Evolutionary conservation across 2,113 vertebrate species (phyloP).

Genomic region (Xenopus tropicalis): UCB_Xtro_10.0 CM004446.2:137177501-137178000

Average conservation of each 20-base stretch:
- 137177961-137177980: not conserved
- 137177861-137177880: slow-evolving; percentile 1
- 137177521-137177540: too few species aligned
- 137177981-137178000: not conserved
- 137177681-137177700: not conserved
- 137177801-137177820: slow-evolving; percentile 13
- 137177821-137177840: slow-evolving; percentile 10
- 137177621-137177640: too few species aligned
- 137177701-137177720: not conserved
- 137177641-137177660: too few species aligned
- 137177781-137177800: slow-evolving; percentile 5
- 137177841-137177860: slow-evolving; percentile 3
- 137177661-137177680: too few species aligned
- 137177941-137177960: not conserved
- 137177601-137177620: too few species aligned
- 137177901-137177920: slow-evolving; percentile 2
- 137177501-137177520: too few species aligned
- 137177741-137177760: slow-evolving; percentile 4
- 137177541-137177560: too few species aligned
- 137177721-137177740: slow-evolving; percentile 7
- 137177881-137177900: slow-evolving; percentile 8
- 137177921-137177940: slow-evolving; percentile 5
- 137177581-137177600: too few species aligned
- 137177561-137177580: too few species aligned
- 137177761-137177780: slow-evolving; percentile 1